Evolutionary conservation across 2,797 vertebrate species (phyloP).

Genomic region (Momotus momota): DNA sequence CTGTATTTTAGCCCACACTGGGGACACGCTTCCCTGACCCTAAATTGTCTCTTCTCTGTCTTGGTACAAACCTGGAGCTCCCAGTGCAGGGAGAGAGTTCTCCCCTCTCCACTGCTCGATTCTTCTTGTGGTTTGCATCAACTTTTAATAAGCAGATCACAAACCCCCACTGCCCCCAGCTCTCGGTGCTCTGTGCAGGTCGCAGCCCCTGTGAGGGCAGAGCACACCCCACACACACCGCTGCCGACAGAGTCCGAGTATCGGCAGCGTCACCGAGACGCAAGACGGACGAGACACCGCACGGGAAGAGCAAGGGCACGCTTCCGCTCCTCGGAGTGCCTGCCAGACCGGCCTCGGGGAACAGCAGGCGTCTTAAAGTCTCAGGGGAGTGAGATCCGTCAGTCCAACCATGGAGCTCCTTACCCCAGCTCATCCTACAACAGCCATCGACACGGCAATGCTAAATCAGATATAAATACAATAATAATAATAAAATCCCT

Average conservation of each 20-base stretch:
- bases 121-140: neutral
- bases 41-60: fast-evolving
- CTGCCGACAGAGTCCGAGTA: neutral
- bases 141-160: neutral
- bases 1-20: fast-evolving
- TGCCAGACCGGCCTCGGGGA: neutral
- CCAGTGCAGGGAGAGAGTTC: fast-evolving
- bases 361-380: neutral
- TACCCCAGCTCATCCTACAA: too few relatives aligned
- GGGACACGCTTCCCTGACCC: fast-evolving
- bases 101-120: neutral
- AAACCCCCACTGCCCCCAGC: neutral
- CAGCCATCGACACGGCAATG: neutral
- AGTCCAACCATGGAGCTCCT: neutral
- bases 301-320: neutral
- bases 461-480: neutral
- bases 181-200: neutral
- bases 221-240: neutral
- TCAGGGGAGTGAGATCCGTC: neutral
- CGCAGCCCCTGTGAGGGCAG: neutral
- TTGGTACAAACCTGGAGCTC: neutral
- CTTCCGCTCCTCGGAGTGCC: neutral
- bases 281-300: neutral
- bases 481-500: too few relatives aligned
- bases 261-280: neutral